A percentile compares a stretch with the other conserved stretches of the same genome.
Evolutionary conservation across 2,797 vertebrate species (phyloP).

Genomic region (Cyclopterus lumpus): DNA sequence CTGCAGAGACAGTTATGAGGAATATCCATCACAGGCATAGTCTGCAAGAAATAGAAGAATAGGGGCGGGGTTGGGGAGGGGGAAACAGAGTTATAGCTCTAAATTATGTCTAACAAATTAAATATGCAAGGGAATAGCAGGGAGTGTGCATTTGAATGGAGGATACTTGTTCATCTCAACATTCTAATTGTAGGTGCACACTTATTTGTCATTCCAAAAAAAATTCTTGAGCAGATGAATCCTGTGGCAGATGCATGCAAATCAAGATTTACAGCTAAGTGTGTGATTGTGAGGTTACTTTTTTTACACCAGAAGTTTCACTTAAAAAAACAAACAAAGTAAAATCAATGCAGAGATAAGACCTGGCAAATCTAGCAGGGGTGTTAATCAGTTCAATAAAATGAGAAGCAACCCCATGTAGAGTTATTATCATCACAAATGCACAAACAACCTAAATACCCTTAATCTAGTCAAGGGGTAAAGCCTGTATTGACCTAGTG

Average conservation of each 20-base stretch:
- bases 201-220: not conserved
- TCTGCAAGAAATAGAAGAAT: slow-evolving; percentile 46
- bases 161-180: slow-evolving; percentile 28
- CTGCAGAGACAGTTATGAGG: slow-evolving; percentile 71
- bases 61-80: not conserved
- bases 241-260: slow-evolving; percentile 18
- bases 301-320: slow-evolving; percentile 6
- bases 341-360: slow-evolving; percentile 40
- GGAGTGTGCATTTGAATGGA: slow-evolving; percentile 25
- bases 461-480: slow-evolving; percentile 79
- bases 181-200: slow-evolving; percentile 27
- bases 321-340: slow-evolving; percentile 21
- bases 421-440: slow-evolving; percentile 79
- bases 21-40: slow-evolving; percentile 70
- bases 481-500: slow-evolving; percentile 82
- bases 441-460: slow-evolving; percentile 80
- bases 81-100: slow-evolving; percentile 45
- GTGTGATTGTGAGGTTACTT: slow-evolving; percentile 24
- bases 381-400: slow-evolving; percentile 67
- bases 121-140: slow-evolving; percentile 43
- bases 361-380: slow-evolving; percentile 29
- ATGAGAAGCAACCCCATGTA: slow-evolving; percentile 67
- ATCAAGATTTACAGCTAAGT: slow-evolving; percentile 21
- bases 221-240: slow-evolving; percentile 2
- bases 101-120: slow-evolving; percentile 49